Evolutionary conservation across 2,113 vertebrate genomes (phyloP), one percentile per base, ranked within the genome.

Genomic region (Craseonycteris thonglongyai): DNA sequence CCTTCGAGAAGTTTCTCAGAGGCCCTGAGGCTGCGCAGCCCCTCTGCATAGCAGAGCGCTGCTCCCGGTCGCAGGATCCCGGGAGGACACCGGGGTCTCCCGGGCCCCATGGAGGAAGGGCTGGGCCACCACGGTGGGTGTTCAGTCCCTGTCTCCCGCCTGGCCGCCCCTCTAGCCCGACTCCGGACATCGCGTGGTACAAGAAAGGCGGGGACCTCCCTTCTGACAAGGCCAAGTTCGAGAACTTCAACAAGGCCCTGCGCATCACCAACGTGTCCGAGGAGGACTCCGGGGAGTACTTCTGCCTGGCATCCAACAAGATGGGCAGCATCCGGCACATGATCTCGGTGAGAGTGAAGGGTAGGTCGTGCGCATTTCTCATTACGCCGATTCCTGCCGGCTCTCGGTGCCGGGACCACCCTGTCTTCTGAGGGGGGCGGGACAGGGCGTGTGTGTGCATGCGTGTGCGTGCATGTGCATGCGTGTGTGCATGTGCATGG

Each of bases 281-380:
- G 97, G 99, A 99, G 91, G 99, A 99, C 49, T 99, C 99, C 0
- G 99, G 99, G 65, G 99, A 99, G 33, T 99, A 99, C 74, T 98
- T 99, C 91, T 99, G 99, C 98, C 98, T 99, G 98, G 99, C 99
- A 3, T 99, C 98, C 51, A 99, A 99, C 98, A 99, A 99, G 94
- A 98, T 99, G 95, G 99, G 99, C 97, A 99, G 98, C 97, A 99
- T 99, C 94, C 99, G 99, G 66, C 99, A 99, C 98, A 98, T 99
- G 79, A 99, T 99, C 98, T 98, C 98, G 90, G 99, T 99, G 95
- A 99, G 99, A 98, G 99, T 99, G 95, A 99, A 99, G 99, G 99
- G 99, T 99, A 98, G 98, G 99, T 97, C 94, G 49, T 54, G 88
- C 74, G 97, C 98, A 97, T 97, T 98, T 96, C 94, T 96, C 97